Percentiles rank a stretch among this genome's conserved stretches.
phyloP scores from a whole-genome alignment of 1,140 invertebrate genomes.

The Cardiocondyla obscurior region DNA sequence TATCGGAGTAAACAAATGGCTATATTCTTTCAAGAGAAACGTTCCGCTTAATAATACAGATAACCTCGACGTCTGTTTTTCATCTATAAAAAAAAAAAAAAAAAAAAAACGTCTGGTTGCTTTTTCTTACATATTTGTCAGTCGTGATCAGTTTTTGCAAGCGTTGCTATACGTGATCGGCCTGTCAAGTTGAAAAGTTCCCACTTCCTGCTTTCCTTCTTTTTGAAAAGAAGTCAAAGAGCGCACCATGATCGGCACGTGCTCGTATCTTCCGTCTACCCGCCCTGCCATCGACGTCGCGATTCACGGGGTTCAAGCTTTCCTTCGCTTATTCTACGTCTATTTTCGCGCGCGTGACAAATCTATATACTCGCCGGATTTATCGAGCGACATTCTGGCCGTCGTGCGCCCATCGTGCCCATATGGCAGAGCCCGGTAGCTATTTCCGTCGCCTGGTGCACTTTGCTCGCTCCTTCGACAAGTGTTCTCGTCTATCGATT shows the following conservation, averaged over 20 bases:
- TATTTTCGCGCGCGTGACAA: constrained; percentile 73
- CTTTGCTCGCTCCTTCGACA: constrained; percentile 54
- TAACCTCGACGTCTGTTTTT: constrained; percentile 62
- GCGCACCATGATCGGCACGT: too few relatives aligned
- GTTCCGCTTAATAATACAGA: constrained; percentile 67
- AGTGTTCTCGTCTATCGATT: constrained; percentile 58
- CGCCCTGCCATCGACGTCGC: neutral
- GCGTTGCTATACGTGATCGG: constrained; percentile 64
- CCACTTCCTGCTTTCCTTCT: neutral
- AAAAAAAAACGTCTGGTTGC: constrained; percentile 63
- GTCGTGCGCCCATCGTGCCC: constrained; percentile 55
- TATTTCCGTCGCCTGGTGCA: constrained; percentile 62
- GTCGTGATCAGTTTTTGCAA: constrained; percentile 66
- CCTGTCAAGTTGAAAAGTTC: constrained; percentile 42
- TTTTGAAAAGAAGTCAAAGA: neutral
- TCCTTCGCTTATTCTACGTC: constrained; percentile 59
- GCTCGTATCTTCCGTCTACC: constrained; percentile 21
- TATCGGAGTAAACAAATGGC: constrained; percentile 67
- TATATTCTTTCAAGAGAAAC: constrained; percentile 68
- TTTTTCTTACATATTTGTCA: constrained; percentile 64
- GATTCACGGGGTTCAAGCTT: neutral
- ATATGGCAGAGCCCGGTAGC: constrained; percentile 65
- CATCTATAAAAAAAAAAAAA: too few relatives aligned
- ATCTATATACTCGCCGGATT: constrained; percentile 68
- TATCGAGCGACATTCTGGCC: constrained; percentile 70